Conservation (phyloP, 2,113 vertebrate species). For the Crotophaga sulcirostris region DNA sequence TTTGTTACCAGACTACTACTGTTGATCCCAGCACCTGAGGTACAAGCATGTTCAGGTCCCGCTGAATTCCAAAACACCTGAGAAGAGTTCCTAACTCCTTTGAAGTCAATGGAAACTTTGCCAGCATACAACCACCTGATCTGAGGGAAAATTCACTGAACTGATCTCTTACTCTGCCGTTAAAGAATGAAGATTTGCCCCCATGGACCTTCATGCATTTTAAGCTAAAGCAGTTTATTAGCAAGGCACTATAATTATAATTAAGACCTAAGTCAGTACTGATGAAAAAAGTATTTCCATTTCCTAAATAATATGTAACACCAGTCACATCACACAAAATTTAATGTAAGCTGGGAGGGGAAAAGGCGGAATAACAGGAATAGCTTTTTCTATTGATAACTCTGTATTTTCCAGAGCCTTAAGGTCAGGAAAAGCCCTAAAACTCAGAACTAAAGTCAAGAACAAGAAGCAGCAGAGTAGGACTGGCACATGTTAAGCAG, state of each 20-base stretch:
- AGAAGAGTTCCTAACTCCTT: neutral
- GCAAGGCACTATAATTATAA: neutral
- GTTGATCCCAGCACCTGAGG: neutral
- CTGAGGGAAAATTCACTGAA: neutral
- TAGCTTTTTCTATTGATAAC: neutral
- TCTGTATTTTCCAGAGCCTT: neutral
- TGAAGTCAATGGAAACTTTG: neutral
- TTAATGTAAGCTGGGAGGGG: neutral
- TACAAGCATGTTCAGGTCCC: neutral
- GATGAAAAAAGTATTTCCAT: neutral
- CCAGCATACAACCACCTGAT: fast-evolving
- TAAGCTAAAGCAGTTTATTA: neutral
- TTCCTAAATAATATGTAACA: neutral
- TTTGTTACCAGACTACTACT: neutral
- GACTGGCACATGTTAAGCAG: neutral
- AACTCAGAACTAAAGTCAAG: neutral
- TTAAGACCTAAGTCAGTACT: neutral
- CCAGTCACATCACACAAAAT: neutral
- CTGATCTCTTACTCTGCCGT: neutral
- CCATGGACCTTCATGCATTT: neutral
- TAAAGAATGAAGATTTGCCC: neutral
- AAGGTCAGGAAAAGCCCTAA: neutral
- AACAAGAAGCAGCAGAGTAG: neutral
- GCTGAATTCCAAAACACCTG: neutral
- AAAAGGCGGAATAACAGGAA: neutral